Conservation (phyloP, 1,140 invertebrate genomes). For the Nomia melanderi region DNA sequence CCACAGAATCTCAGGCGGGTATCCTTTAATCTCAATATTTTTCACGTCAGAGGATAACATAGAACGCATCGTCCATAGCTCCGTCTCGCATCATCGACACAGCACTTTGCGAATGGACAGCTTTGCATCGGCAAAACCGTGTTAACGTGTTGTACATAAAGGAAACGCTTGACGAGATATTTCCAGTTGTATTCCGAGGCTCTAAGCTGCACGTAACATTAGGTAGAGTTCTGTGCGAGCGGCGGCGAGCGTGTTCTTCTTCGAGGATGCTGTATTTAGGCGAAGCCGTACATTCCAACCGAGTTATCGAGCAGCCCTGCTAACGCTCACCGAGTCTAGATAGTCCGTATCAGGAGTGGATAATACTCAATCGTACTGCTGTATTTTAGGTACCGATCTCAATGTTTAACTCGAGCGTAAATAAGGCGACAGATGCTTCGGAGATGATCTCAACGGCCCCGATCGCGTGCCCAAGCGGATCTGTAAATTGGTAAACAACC, state of each 20-base stretch:
- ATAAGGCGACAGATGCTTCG: slow-evolving; percentile 25
- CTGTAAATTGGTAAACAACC: background rate
- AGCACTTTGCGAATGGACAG: too few species aligned
- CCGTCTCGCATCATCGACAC: too few species aligned
- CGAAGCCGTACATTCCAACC: slow-evolving; percentile 45
- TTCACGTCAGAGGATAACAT: too few species aligned
- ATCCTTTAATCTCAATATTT: too few species aligned
- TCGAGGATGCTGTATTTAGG: slow-evolving; percentile 20
- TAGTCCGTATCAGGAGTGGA: slow-evolving; percentile 60
- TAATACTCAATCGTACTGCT: slow-evolving; percentile 73
- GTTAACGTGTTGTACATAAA: slow-evolving; percentile 23
- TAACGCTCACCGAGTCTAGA: slow-evolving; percentile 40
- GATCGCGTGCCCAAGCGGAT: slow-evolving; percentile 20
- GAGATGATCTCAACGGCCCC: slow-evolving; percentile 49
- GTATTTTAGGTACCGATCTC: slow-evolving; percentile 77
- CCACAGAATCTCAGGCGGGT: too few species aligned
- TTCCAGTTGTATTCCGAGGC: slow-evolving; percentile 22
- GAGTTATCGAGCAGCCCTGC: slow-evolving; percentile 19
- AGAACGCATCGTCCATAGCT: too few species aligned
- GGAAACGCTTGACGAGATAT: slow-evolving; percentile 9
- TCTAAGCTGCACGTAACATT: slow-evolving; percentile 27
- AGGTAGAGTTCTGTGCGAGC: background rate
- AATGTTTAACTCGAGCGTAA: slow-evolving; percentile 62
- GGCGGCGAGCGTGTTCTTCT: background rate
- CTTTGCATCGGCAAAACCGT: background rate